Evolutionary conservation across 2,888 invertebrate genomes (phyloP).

Genomic region (Marasmarcha lunaedactyla): DNA sequence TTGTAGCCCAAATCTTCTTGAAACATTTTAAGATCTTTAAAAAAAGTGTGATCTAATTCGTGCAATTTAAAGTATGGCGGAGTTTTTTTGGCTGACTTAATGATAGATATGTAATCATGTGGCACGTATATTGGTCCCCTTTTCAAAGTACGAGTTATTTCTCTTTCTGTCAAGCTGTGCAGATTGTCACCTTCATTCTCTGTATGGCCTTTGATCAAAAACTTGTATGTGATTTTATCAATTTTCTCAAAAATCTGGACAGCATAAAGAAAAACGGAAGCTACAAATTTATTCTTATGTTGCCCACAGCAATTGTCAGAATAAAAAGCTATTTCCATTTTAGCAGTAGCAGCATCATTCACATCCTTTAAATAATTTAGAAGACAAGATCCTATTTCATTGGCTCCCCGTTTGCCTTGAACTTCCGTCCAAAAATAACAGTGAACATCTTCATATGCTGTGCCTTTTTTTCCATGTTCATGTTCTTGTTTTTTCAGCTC

Average conservation of each 20-base stretch:
- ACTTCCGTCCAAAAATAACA: constrained; percentile 19
- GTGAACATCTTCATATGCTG: constrained; percentile 4
- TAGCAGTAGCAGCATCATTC: constrained; percentile 4
- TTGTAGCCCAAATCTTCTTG: constrained; percentile 3
- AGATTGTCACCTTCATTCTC: constrained; percentile 30
- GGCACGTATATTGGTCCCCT: constrained; percentile 20
- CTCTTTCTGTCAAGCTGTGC: constrained; percentile 25
- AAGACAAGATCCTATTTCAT: constrained; percentile 18
- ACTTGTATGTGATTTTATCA: constrained; percentile 24
- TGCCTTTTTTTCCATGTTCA: not conserved
- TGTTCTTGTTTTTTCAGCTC: constrained; percentile 5
- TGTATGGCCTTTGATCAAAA: constrained; percentile 25
- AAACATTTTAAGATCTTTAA: constrained; percentile 9
- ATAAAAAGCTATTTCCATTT: constrained; percentile 20
- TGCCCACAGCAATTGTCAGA: constrained; percentile 26
- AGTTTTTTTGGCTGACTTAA: constrained; percentile 14
- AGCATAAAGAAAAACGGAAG: constrained; percentile 16
- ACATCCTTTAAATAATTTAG: constrained; percentile 9
- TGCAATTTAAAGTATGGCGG: constrained; percentile 13
- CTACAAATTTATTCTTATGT: constrained; percentile 21
- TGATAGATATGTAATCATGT: constrained; percentile 10
- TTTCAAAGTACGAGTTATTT: constrained; percentile 22
- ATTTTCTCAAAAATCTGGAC: constrained; percentile 15
- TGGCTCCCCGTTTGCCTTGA: constrained; percentile 21
- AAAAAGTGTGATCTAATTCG: constrained; percentile 13